Conservation (phyloP, 2,888 invertebrate genomes). For the Petrolisthes cinctipes region DNA sequence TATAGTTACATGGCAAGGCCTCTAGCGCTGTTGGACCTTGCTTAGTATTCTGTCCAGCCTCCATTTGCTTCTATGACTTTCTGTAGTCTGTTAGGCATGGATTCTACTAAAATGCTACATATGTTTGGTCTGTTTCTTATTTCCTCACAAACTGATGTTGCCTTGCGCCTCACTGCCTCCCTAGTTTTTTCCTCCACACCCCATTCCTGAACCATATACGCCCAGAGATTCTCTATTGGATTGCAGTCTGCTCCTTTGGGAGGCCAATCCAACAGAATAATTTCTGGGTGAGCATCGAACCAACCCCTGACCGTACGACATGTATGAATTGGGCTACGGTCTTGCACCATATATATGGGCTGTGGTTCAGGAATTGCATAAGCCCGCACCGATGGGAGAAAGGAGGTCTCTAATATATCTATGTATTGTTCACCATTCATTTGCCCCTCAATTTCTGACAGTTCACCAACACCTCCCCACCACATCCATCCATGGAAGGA, state of each 20-base stretch:
- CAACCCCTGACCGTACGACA: neutral
- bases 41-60: constrained; percentile 22
- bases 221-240: neutral
- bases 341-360: neutral
- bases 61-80: neutral
- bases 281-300: neutral
- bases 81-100: neutral
- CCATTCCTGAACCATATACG: neutral
- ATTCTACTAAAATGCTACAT: constrained; percentile 9
- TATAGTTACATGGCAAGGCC: too few relatives aligned
- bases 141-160: neutral
- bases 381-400: neutral
- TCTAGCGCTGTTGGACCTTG: too few relatives aligned
- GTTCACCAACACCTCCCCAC: constrained; percentile 19
- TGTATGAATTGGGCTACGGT: neutral
- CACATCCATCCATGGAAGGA: constrained; percentile 15
- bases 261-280: neutral
- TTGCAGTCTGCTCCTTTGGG: constrained; percentile 5
- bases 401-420: neutral
- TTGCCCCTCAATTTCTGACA: neutral
- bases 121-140: neutral
- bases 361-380: neutral
- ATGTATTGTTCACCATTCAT: neutral
- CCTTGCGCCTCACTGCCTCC: neutral
- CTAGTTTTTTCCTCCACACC: neutral